A percentile compares a stretch with the other conserved stretches of the same genome.
Evolutionary conservation across 2,888 invertebrate genomes (phyloP).

Genomic region (Apamea sordens): DNA sequence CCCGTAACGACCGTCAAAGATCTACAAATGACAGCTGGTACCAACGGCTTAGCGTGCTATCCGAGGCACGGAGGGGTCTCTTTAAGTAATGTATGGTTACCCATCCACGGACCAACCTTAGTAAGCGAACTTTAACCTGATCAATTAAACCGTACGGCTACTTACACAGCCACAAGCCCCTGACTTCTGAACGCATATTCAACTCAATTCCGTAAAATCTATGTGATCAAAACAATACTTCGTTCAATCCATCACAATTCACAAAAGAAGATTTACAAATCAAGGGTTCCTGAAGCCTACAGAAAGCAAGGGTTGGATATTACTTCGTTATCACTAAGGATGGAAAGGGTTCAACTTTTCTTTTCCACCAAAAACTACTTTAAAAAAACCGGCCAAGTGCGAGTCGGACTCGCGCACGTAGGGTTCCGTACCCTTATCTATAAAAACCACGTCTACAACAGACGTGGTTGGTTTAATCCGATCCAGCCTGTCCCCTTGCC

Average conservation of each 20-base stretch:
- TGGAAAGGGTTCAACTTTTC: conserved; percentile 16
- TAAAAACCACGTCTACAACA: too few species aligned
- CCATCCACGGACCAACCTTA: too few species aligned
- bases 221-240: conserved; percentile 21
- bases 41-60: too few species aligned
- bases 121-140: background rate
- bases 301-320: conserved; percentile 18
- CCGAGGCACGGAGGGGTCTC: too few species aligned
- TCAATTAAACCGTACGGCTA: background rate
- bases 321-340: conserved; percentile 27
- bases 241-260: conserved; percentile 34
- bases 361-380: conserved; percentile 2
- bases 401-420: too few species aligned
- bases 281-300: conserved; percentile 11
- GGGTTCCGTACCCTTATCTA: too few species aligned
- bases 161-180: background rate
- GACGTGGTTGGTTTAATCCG: too few species aligned
- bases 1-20: too few species aligned
- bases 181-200: background rate
- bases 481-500: too few species aligned
- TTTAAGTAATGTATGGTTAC: too few species aligned
- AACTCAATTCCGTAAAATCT: conserved; percentile 2
- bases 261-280: conserved; percentile 30
- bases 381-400: background rate
- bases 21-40: too few species aligned